Evolutionary conservation across 2,888 invertebrate species (phyloP).

Genomic region (Phyllotreta striolata): DNA sequence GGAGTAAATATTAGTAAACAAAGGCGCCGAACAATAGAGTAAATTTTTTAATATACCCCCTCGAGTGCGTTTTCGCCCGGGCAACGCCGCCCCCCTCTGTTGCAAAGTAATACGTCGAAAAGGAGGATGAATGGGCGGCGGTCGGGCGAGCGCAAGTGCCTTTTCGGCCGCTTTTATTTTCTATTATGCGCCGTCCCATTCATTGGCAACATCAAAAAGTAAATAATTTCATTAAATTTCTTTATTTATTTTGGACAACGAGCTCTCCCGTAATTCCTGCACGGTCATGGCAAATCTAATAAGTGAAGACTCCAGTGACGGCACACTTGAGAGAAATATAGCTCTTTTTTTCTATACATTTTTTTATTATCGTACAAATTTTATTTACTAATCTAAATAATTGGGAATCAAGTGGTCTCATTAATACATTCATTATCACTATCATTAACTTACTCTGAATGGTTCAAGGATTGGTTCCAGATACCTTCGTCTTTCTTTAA

Average conservation of each 20-base stretch:
- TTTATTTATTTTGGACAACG: conserved; percentile 45
- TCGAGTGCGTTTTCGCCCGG: conserved; percentile 27
- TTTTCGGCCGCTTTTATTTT: conserved; percentile 32
- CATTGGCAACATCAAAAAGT: conserved; percentile 49
- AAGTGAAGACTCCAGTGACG: conserved; percentile 35
- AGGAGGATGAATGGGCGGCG: not conserved
- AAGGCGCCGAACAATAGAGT: not conserved
- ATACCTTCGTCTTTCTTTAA: too few relatives aligned
- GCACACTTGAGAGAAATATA: conserved; percentile 31
- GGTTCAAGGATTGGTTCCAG: too few relatives aligned
- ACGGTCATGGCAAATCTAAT: conserved; percentile 42
- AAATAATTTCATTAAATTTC: conserved; percentile 48
- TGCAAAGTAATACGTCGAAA: too few relatives aligned
- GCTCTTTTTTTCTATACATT: too few relatives aligned
- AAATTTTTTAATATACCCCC: conserved; percentile 26
- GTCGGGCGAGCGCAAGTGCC: conserved; percentile 22
- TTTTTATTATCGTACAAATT: too few relatives aligned
- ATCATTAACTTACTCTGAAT: too few relatives aligned
- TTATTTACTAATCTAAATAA: too few relatives aligned
- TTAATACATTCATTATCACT: too few relatives aligned
- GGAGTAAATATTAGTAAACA: too few relatives aligned
- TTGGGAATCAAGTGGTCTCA: too few relatives aligned
- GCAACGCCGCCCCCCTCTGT: conserved; percentile 30
- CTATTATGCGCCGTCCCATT: conserved; percentile 43
- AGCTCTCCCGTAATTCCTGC: conserved; percentile 43